A percentile compares a stretch with the other conserved stretches of the same genome.
Conservation (phyloP, 53 echinoderm and acorn worm genomes). For the Zoroaster sp. region DNA sequence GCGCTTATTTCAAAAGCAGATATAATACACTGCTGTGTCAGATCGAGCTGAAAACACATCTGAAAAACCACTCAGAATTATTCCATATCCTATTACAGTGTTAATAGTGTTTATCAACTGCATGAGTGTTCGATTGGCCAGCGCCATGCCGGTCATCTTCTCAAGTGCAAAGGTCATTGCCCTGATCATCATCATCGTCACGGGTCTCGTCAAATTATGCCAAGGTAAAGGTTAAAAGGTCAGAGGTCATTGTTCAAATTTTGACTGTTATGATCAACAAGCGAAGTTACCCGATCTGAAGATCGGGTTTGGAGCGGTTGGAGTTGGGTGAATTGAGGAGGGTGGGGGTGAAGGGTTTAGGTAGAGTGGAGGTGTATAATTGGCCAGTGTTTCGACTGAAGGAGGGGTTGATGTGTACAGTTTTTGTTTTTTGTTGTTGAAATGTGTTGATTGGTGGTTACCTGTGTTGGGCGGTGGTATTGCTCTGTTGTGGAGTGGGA, state of each 20-base stretch:
- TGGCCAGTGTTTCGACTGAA: too few relatives aligned
- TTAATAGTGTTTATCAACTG: constrained; percentile 30
- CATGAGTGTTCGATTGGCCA: constrained; percentile 25
- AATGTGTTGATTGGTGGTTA: too few relatives aligned
- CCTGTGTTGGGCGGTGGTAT: too few relatives aligned
- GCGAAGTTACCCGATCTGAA: too few relatives aligned
- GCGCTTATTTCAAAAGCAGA: neutral
- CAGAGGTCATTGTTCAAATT: neutral
- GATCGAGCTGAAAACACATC: neutral
- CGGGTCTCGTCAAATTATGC: constrained; percentile 21
- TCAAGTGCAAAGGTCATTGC: constrained; percentile 11
- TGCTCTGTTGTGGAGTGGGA: too few relatives aligned
- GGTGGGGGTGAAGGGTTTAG: neutral
- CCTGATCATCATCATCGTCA: neutral
- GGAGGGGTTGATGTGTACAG: too few relatives aligned
- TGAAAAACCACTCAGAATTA: neutral
- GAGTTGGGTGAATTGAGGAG: too few relatives aligned
- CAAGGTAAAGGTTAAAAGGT: constrained; percentile 24
- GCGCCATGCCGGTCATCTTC: neutral
- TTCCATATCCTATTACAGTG: neutral
- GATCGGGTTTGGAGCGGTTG: too few relatives aligned
- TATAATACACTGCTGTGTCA: neutral
- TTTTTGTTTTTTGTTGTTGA: too few relatives aligned
- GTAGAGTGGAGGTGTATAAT: neutral
- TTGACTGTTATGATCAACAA: neutral